Base-by-base conservation (phyloP, 2,888 invertebrate species). In the Andrena hattorfiana region DNA sequence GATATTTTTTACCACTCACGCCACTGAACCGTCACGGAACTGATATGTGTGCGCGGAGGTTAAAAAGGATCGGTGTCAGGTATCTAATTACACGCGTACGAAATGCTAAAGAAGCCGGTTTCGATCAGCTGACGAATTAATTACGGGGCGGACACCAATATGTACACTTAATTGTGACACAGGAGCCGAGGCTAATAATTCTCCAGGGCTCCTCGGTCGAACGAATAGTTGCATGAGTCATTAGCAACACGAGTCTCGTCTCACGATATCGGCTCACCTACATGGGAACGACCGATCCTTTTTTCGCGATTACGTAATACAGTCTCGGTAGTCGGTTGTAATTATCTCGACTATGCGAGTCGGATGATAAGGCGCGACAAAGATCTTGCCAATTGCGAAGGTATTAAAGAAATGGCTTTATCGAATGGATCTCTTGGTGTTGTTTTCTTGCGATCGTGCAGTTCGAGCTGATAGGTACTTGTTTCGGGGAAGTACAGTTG, bases 231-330 rank as follows among this genome's bases (percentile, higher is more conserved):
- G 56, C 76, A 59, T 78, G 82, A 84, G n/a, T 75, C 79, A 84
- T 48, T 6, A 51, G 69, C 66, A 49, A 73, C 23, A n/a, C 3
- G 69, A 72, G 70, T 48, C 83, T 66, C 60, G 72, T 76, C 83
- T 72, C 66, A 64, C 72, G 69, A 80, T 73, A 79, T 83, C 54
- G 51, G 16, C 26, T 77, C 48, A 8, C 66, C 73, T 70, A 68
- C 48, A 68, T 49, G 81, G 51, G 64, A 56, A 51, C 63, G 71
- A 35, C 51, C 72, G 74, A 81, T 81, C 28, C 68, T 75, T 62
- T 77, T 84, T 75, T 72, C 81, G 42, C 28, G 49, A 62, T 85
- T 83, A 64, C 28, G 71, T 68, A 82, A 85, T 62, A 1, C 26
- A 10, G 26, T 59, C 35, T 60, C 60, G 4, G 20, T 32, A 32